These are phyloP conservation scores for Florisuga fusca DNA, from an alignment of 2,797 vertebrate genomes.

Conservation along the genomic window DNA sequence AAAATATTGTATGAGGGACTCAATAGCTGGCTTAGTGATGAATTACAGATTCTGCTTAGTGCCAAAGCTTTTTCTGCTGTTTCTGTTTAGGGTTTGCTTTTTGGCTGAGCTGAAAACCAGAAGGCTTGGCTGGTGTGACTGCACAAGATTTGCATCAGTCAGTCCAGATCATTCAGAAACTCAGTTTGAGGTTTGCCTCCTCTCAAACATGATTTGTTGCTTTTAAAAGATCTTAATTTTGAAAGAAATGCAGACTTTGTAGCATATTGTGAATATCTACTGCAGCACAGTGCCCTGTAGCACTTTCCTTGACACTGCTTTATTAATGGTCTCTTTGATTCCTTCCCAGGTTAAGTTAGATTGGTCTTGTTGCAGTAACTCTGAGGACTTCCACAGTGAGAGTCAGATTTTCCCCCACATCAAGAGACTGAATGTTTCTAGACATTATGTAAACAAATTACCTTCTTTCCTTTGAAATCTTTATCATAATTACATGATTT, in stretches of 20 bases:
- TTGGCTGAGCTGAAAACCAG: constrained; percentile 17
- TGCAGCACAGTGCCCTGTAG: neutral
- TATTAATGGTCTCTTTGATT: neutral
- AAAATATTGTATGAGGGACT: neutral
- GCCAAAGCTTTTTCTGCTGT: constrained; percentile 10
- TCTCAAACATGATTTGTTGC: neutral
- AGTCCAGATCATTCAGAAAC: neutral
- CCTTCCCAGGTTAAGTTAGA: neutral
- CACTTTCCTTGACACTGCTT: neutral
- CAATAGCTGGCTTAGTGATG: neutral
- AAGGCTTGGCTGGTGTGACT: constrained; percentile 13
- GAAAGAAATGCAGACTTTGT: constrained; percentile 13
- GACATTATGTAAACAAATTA: constrained; percentile 4
- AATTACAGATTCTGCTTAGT: neutral
- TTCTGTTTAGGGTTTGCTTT: constrained; percentile 25
- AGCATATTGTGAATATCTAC: neutral
- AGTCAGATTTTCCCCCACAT: neutral
- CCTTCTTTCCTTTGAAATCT: constrained; percentile 33
- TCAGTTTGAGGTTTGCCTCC: neutral
- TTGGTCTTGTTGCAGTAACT: neutral
- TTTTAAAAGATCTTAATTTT: neutral
- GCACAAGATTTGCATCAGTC: neutral
- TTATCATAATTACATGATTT: constrained; percentile 25
- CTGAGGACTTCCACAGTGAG: neutral
- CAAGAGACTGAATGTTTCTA: neutral